Evolutionary conservation across 2,113 vertebrate genomes (phyloP), one percentile per base, ranked within the genome.

Genomic region (Macquaria ambigua): DNA sequence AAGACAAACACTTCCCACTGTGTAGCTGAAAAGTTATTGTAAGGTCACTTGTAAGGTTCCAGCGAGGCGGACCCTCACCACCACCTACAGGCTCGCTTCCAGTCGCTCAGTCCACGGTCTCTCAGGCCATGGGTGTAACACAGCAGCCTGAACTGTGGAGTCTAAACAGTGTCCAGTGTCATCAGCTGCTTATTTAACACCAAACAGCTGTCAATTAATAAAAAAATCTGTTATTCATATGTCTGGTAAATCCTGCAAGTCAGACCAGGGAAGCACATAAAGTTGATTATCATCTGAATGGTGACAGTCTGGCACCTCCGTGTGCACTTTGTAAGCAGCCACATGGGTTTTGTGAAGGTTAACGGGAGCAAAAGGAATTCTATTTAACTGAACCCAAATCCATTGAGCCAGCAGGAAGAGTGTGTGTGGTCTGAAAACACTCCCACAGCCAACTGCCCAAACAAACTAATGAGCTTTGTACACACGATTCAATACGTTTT

Each of bases 401-500:
- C 82, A 92, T 84, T 93, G 78, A 92, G 82, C 83, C 85, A 66
- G 81, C 88, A 93, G 91, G 90, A 93, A 89, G 89, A 91, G 87
- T 86, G 92, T 93, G 93, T 95, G 94, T 94, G 94, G 94, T 94
- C 93, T 92, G 86, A 92, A 93, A 91, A 86, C 91, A 89, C 80
- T 67, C 50, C 86, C 74, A 2, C 64, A 87, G 91, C 87, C 87
- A 91, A 93, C 87, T 90, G 91, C 77, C 91, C 89, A 90, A 93
- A 92, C 91, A 93, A 92, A 91, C 88, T 92, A 91, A 94, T 92
- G 91, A 95, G 89, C 78, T 87, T 88, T 92, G 78, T 85, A 81
- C 79, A 90, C 72, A 88, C 72, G 61, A 83, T 28, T 81, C 52
- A 66, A 50, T 48, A 6, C 20, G 61, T 66, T 68, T 83, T 85